Evolutionary conservation across 1,140 invertebrate genomes (phyloP), one percentile per base, ranked within the genome.

Genomic region (Pentalonia nigronervosa): DNA sequence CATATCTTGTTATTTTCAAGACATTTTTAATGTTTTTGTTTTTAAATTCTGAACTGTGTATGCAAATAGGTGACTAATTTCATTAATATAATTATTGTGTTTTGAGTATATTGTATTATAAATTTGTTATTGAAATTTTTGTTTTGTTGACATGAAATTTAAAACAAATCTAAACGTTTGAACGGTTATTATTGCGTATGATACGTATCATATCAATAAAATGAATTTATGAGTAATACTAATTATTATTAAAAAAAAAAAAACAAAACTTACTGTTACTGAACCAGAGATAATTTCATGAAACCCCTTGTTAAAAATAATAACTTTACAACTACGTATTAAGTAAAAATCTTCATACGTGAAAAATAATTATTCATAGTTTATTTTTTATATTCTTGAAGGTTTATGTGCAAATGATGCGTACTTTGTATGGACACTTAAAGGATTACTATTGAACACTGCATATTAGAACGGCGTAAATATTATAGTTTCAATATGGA

Each of bases 341-440:
- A 76, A 11, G 45, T 92, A 83, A 83, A 83, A 50, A 21, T n/a
- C 30, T 76, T 91, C 1, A 2, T 8, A 14, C 2, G 9, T 17
- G 3, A 47, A 47, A 76, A 91, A 76, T 76, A 76, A n/a, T 76
- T n/a, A 76, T 20, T 76, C 17, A 91, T 21, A 56, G 36, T 47
- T 45, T 91, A 76, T 76, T 76, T 36, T 23, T 81, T n/a, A 47
- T 91, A 36, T 47, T 91, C 48, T 90, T 60, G 17, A 20, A 30
- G 90, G 56, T 48, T n/a, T 76, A 81, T 76, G 41, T 45, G 41
- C 7, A 90, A 91, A 91, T 34, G 47, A 92, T 53, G 20, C n/a
- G 2, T 34, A 50, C 9, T 86, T 83, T 4, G 56, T 48, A 48
- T 45, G 48, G 30, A 53, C 48, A 45, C 50, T 36, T 56, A 45